phyloP scores from a whole-genome alignment of 2,888 invertebrate species.

The Drosophila phalerata region DNA sequence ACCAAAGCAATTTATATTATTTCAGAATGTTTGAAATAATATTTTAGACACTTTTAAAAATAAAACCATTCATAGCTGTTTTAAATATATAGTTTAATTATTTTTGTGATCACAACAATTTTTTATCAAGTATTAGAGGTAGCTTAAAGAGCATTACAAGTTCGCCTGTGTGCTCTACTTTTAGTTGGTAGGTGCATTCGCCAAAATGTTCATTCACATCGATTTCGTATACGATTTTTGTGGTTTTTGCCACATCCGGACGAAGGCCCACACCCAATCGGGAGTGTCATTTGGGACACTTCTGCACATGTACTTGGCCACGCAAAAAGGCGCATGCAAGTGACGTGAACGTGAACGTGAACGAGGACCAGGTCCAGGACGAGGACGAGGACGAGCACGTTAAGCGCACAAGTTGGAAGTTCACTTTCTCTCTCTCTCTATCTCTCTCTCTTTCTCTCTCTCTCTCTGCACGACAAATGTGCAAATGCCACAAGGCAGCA shows the following conservation, averaged over 20 bases:
- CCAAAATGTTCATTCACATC: slow-evolving; percentile 50
- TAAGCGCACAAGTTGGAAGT: neutral
- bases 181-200: slow-evolving; percentile 12
- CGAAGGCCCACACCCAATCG: slow-evolving; percentile 24
- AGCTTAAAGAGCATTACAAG: slow-evolving; percentile 18
- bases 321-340: slow-evolving; percentile 80
- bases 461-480: slow-evolving; percentile 55
- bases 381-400: neutral
- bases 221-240: slow-evolving; percentile 63
- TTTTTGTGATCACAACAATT: too few species aligned
- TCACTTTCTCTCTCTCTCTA: neutral
- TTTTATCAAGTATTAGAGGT: too few species aligned
- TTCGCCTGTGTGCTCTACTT: neutral
- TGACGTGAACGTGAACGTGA: slow-evolving; percentile 57
- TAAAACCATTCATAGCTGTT: too few species aligned
- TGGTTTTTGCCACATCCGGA: slow-evolving; percentile 44
- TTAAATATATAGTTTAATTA: too few species aligned
- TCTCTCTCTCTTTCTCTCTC: neutral
- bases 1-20: neutral
- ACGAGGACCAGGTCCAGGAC: neutral
- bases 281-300: slow-evolving; percentile 75
- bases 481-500: slow-evolving; percentile 43
- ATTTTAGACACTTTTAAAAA: too few species aligned
- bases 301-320: slow-evolving; percentile 76
- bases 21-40: too few species aligned